phyloP scores from a whole-genome alignment of 92 coral and sea anemone genomes.

The Montipora capitata region DNA sequence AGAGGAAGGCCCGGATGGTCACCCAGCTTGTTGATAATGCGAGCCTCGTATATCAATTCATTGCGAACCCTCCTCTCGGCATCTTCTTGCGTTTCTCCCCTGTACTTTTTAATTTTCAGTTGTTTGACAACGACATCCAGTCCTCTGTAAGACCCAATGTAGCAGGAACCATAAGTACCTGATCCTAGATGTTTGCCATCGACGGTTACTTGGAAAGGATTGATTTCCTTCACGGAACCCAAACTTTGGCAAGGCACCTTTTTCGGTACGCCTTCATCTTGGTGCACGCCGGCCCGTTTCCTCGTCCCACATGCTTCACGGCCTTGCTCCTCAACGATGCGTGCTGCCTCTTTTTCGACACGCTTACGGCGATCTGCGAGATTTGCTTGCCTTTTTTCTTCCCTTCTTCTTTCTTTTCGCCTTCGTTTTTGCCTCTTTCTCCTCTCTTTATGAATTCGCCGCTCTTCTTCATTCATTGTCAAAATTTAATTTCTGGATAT shows the following conservation, averaged over 20 bases:
- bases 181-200: slow-evolving; percentile 12
- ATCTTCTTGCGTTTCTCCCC: slow-evolving; percentile 19
- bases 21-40: not conserved
- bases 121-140: no score
- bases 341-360: not conserved
- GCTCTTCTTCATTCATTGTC: not conserved
- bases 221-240: not conserved
- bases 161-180: slow-evolving; percentile 18
- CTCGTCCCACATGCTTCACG: not conserved
- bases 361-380: not conserved
- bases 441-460: not conserved
- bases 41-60: slow-evolving; percentile 30
- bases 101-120: not conserved
- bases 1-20: slow-evolving; percentile 52
- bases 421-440: not conserved
- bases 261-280: not conserved
- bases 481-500: not conserved
- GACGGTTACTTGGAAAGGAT: no score
- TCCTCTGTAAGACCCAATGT: no score
- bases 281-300: slow-evolving; percentile 1
- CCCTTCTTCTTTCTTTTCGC: not conserved
- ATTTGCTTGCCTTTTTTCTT: not conserved
- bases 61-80: slow-evolving; percentile 27
- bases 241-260: not conserved
- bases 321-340: not conserved